Evolutionary conservation across 2,888 invertebrate genomes (phyloP).

Genomic region (Hartigia nigra): DNA sequence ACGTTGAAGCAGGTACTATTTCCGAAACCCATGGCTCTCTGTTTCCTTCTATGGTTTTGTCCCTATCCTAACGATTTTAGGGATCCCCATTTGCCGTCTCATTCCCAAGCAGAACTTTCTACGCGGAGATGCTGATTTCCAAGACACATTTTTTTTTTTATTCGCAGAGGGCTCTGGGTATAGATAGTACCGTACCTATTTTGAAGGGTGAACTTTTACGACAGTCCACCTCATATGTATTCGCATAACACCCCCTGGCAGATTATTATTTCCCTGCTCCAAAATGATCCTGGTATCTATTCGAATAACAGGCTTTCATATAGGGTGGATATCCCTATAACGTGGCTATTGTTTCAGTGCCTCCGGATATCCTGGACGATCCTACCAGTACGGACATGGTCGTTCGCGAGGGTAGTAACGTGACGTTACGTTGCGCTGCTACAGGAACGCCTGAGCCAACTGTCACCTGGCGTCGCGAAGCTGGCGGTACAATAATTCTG

Average conservation of each 20-base stretch:
- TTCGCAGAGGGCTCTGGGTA: background rate
- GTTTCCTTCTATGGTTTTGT: slow-evolving; percentile 24
- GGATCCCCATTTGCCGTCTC: background rate
- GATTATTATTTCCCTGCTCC: slow-evolving; percentile 24
- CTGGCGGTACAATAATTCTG: slow-evolving; percentile 73
- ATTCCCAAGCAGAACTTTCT: background rate
- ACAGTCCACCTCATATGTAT: slow-evolving; percentile 5
- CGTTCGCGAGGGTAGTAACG: slow-evolving; percentile 87
- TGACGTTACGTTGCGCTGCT: slow-evolving; percentile 87
- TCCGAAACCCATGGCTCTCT: slow-evolving; percentile 34
- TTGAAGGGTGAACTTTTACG: background rate
- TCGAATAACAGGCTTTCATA: background rate
- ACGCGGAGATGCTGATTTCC: background rate
- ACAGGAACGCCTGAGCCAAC: slow-evolving; percentile 87
- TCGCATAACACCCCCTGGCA: slow-evolving; percentile 18
- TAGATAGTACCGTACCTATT: background rate
- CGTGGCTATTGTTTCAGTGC: slow-evolving; percentile 71
- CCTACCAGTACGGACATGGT: slow-evolving; percentile 89
- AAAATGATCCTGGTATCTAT: background rate
- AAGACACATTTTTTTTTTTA: background rate
- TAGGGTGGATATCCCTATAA: background rate
- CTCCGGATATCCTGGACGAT: slow-evolving; percentile 88
- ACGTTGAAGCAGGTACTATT: slow-evolving; percentile 24
- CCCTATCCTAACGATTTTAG: background rate
- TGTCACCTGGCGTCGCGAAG: slow-evolving; percentile 89